Base-by-base conservation (phyloP, 2,888 invertebrate species). In the Volucella inflata region DNA sequence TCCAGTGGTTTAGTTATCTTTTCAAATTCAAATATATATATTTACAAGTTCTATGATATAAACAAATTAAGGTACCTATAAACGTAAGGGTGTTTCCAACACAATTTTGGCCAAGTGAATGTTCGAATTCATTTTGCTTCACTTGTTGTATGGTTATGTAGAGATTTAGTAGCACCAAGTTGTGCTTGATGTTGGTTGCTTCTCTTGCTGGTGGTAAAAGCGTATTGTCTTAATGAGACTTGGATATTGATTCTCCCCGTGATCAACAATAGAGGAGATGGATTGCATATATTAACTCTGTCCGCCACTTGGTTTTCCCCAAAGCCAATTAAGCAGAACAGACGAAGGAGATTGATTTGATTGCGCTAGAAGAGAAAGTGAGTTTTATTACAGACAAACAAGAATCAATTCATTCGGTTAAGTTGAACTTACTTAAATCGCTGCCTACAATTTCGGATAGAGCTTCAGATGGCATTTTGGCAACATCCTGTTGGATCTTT, bases 271-370 rank as follows among this genome's bases (percentile, higher is more conserved):
- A 50, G 60, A 68, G 85, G 81, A 85, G 85, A 85, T 68, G 30
- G 50, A 42, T 57, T 46, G 72, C 70, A 78, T 65, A 64, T 87
- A 87, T 87, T 87, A 87, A 87, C 87, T 87, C 50, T 87, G 87
- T 68, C 76, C 77, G 12, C 71, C 71, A 48, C 48, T 70, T 12
- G 87, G 95, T 90, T 94, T 95, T 85, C 96, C 96, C 94, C 96
- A 95, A 79, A 96, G 93, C 96, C 96, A 96, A 92, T 96, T 96
- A 87, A 96, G 92, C 62, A 97, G 94, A 84, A 96, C 95, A 87
- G 95, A 96, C 77, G 96, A 95, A 38, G 96, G 95, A 90, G 96
- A 96, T 91, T 96, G 96, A 64, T 95, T 94, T 90, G 96, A 95
- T 89, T 96, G 95, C 88, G 96, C 96, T 96, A 92, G 88, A 68